Evolutionary conservation across 1,140 invertebrate genomes (phyloP), one percentile per base, ranked within the genome.

Genomic region (Fopius arisanus): DNA sequence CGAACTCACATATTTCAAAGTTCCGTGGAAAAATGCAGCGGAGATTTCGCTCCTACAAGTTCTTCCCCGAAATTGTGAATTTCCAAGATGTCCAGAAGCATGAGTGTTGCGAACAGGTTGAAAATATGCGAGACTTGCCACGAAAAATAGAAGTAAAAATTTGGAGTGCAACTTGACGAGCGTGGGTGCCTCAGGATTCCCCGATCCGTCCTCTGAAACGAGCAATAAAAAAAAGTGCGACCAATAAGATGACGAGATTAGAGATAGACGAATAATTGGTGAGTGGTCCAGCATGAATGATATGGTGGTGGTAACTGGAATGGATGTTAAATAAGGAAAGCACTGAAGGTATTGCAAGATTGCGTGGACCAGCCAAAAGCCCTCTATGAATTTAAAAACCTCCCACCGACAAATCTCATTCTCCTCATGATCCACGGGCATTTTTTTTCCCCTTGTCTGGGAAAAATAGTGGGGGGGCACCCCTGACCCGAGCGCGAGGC

Each of bases 401-500:
- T 65, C 62, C 62, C 62, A 65, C 62, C 9, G 7, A 33, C 26
- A 65, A 16, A 14, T 65, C 23, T 59, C 54, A 59, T 59, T 59
- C 54, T 10, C 54, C 5, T 65, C 26, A 31, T 65, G 3, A 65
- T 65, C 23, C 4, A 33, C 28, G 2, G 28, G 28, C 1, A 31
- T 33, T 65, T 33, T 65, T 65, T 65, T 65, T 31, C 51, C 51
- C 48, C 19, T 26, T 72, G 26, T n/a, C 23, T 72, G 40, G 21
- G 33, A 16, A 79, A 78, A 80, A 76, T 75, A 67, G 72, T n/a
- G 43, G 63, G 79, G 79, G 87, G 85, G 84, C 86, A 88, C 86
- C 86, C 85, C 85, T 86, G 84, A 88, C 86, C 86, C 83, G 81
- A 81, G 77, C 79, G 71, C 69, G 72, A 79, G 78, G 77, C 81